Percentiles rank a stretch among this genome's conserved stretches.
Conservation (phyloP, 1,140 invertebrate species). For the Rhagoletis zephyria region DNA sequence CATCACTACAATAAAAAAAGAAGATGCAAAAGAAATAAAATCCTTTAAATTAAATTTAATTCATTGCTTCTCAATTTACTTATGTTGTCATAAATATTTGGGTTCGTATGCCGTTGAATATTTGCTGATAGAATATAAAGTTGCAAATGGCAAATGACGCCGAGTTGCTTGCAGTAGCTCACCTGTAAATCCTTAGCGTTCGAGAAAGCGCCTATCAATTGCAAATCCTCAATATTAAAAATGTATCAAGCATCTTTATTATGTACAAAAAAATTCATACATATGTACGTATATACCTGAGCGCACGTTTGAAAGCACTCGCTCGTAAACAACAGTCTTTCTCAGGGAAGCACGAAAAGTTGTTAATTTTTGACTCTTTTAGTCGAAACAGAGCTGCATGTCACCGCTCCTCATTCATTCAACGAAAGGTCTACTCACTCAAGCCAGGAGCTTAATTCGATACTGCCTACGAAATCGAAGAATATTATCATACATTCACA, state of each 20-base stretch:
- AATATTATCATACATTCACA: not conserved
- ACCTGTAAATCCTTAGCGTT: not conserved
- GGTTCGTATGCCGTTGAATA: not conserved
- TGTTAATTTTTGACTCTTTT: too few relatives aligned
- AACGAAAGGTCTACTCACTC: too few relatives aligned
- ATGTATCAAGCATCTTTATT: not conserved
- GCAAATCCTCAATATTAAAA: slow-evolving; percentile 7
- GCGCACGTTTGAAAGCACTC: too few relatives aligned
- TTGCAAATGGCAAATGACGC: not conserved
- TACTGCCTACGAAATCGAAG: not conserved
- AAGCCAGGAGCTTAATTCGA: not conserved
- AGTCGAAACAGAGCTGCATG: too few relatives aligned
- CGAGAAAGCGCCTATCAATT: not conserved
- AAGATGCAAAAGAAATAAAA: slow-evolving; percentile 16
- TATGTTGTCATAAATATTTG: not conserved
- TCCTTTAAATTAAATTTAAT: slow-evolving; percentile 31
- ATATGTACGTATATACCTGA: not conserved
- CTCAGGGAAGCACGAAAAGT: too few relatives aligned
- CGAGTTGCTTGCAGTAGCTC: not conserved
- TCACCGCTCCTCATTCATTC: too few relatives aligned
- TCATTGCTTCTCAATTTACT: slow-evolving; percentile 18
- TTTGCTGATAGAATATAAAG: not conserved
- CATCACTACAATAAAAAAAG: not conserved
- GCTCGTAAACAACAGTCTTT: too few relatives aligned
- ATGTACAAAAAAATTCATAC: not conserved